Evolutionary conservation across 2,888 invertebrate species (phyloP), one percentile per base, ranked within the genome.

Genomic region (Chrysotoxum bicinctum): DNA sequence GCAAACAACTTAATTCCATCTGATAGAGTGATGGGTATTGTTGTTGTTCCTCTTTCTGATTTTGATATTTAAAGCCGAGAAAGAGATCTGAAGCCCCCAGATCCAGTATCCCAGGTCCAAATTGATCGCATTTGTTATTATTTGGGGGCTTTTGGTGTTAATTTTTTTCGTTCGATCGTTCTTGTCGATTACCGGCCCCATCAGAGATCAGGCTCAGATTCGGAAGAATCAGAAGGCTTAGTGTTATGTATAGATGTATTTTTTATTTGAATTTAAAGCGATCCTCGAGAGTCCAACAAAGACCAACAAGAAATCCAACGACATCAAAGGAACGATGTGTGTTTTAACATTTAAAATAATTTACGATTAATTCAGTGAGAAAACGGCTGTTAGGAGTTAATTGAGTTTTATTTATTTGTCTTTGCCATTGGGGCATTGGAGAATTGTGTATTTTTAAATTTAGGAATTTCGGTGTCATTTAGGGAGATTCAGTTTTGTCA

Each of bases 1-100:
- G 84, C 84, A 85, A 85, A 85, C 84, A 85, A 85, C 84, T 85
- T 85, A 85, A 85, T 85, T 85, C 76, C 85, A 85, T 81, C 81
- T 50, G 85, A 85, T 81, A 85, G 48, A 6, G 81, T 76, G 78
- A 50, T 68, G 68, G 58, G 32, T 30, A 32, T 72, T 62, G 62
- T 66, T 60, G 73, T 45, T 62, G 19, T 60, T 40, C 21, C 37
- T 35, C 16, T 40, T 40, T 52, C 16, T 35, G 19, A 35, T 35
- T 37, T 37, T 6, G 8, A 50, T 8, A 26, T 26, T 23, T 6
- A 50, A 30, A 43, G 9, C 50, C 48, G 21, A 54, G 14, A 43
- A 21, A 21, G n/a, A 26, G 4, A 40, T 60, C 23, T 40, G 2
- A 23, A 58, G 37, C 23, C 7, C 23, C 14, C 50, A 50, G 12